These are phyloP conservation scores for Nemotelus nigrinus DNA, from an alignment of 2,888 invertebrate species.

Conservation along the genomic window DNA sequence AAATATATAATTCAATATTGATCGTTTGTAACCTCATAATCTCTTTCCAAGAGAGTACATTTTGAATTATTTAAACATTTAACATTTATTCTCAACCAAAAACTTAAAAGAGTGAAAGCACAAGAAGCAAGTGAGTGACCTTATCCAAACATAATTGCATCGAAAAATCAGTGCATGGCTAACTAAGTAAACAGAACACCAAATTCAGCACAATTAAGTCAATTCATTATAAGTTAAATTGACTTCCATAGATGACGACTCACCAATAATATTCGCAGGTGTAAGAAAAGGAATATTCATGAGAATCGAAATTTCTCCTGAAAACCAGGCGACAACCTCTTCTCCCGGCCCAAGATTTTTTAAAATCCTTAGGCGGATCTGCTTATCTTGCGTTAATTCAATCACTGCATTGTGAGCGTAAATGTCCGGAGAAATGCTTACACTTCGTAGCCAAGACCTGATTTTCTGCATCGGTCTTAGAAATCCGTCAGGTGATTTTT, in stretches of 20 bases:
- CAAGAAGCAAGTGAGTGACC: no score
- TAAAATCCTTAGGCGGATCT: slow-evolving; percentile 62
- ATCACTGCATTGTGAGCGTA: slow-evolving; percentile 68
- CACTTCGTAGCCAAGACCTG: slow-evolving; percentile 58
- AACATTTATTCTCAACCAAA: no score
- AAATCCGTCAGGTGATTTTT: slow-evolving; percentile 29
- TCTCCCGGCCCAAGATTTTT: slow-evolving; percentile 70
- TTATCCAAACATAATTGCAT: no score
- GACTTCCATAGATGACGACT: slow-evolving; percentile 48
- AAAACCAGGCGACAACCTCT: slow-evolving; percentile 85
- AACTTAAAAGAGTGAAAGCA: no score
- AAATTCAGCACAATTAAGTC: no score
- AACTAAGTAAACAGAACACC: no score
- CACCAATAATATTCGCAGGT: slow-evolving; percentile 84
- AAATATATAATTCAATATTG: no score
- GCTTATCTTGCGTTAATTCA: slow-evolving; percentile 56
- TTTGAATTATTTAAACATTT: no score
- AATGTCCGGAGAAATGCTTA: slow-evolving; percentile 69
- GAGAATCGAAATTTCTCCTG: slow-evolving; percentile 76
- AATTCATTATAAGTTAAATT: no score
- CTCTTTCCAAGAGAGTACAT: no score
- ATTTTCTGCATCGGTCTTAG: slow-evolving; percentile 32
- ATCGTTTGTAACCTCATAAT: no score
- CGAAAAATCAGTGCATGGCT: no score
- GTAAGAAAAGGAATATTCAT: slow-evolving; percentile 82